Conservation (phyloP, 1,140 invertebrate genomes). For the Lepidostoma basale region DNA sequence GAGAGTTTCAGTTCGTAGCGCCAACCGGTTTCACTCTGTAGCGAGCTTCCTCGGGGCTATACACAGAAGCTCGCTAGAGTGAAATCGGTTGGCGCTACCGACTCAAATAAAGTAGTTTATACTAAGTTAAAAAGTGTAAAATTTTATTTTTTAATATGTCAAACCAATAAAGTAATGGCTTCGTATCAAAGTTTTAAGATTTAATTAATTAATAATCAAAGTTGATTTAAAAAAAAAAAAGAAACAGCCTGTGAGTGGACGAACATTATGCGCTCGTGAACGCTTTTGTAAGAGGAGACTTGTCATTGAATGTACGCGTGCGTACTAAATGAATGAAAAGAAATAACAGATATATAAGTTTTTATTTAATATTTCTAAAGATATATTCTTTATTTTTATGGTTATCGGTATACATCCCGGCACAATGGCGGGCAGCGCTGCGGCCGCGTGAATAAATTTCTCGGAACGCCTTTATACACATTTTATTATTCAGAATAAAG, state of each 20-base stretch:
- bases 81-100: no score
- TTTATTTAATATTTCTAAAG: constrained; percentile 34
- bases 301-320: constrained; percentile 40
- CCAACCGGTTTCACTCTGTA: no score
- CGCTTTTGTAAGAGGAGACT: constrained; percentile 4
- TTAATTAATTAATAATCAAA: no score
- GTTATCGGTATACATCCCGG: constrained; percentile 33
- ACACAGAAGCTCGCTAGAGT: no score
- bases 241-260: constrained; percentile 32
- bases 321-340: constrained; percentile 43
- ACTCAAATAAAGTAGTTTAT: no score
- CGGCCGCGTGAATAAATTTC: constrained; percentile 33
- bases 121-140: no score
- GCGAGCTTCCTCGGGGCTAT: no score
- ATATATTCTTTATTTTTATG: constrained; percentile 40
- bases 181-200: no score
- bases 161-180: no score
- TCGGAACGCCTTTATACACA: constrained; percentile 32
- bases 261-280: constrained; percentile 36
- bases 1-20: no score
- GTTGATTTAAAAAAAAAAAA: no score
- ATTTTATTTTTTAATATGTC: no score
- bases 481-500: constrained; percentile 20
- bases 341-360: constrained; percentile 38
- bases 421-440: constrained; percentile 29